Evolutionary conservation across 2,113 vertebrate genomes (phyloP).

Genomic region (Chionomys nivalis): DNA sequence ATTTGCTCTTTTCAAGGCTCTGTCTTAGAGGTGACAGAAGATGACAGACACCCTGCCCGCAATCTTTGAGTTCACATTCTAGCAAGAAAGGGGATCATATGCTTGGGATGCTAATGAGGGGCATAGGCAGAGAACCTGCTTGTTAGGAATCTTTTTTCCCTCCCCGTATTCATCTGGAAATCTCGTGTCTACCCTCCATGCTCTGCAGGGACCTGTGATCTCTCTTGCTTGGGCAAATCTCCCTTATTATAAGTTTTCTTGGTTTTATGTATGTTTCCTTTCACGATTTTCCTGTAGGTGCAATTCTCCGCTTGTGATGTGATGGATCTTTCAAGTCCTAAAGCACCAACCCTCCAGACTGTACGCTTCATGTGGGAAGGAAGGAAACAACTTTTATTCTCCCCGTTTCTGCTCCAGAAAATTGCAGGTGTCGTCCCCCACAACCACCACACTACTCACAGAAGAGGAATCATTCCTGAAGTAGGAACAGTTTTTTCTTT

Average conservation of each 20-base stretch:
- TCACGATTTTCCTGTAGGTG: background rate
- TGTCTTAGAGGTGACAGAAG: constrained; percentile 26
- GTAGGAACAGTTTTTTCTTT: background rate
- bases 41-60: constrained; percentile 26
- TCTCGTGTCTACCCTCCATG: background rate
- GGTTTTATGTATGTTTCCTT: background rate
- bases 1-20: constrained; percentile 31
- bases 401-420: background rate
- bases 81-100: background rate
- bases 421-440: background rate
- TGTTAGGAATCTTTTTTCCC: background rate
- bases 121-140: background rate
- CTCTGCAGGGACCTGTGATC: background rate
- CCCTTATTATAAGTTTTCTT: background rate
- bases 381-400: background rate
- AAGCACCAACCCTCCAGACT: background rate
- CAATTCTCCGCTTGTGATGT: background rate
- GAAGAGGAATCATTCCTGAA: background rate
- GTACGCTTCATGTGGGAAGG: background rate
- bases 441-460: background rate
- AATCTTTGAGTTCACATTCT: background rate
- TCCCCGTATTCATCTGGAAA: background rate
- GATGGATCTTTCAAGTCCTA: background rate
- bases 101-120: background rate
- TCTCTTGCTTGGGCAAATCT: background rate